A percentile compares a stretch with the other conserved stretches of the same genome.
phyloP scores from a whole-genome alignment of 64 coral and sea anemone species.

The Catalaphyllia jardinei region DNA sequence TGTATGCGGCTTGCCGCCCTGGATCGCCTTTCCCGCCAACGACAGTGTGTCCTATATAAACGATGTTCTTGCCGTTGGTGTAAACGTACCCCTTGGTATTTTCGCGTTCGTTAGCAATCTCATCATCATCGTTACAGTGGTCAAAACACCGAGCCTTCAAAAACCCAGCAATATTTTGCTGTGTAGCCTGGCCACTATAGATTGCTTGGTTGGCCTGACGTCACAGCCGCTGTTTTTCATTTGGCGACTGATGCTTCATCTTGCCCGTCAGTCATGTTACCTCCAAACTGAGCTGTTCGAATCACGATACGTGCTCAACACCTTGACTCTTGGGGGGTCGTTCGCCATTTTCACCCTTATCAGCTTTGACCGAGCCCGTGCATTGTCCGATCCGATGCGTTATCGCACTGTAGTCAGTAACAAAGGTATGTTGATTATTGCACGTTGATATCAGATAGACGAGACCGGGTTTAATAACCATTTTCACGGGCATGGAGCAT shows the following conservation, averaged over 20 bases:
- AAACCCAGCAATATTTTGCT: neutral
- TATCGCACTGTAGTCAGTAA: neutral
- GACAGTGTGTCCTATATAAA: neutral
- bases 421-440: neutral
- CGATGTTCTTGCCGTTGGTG: neutral
- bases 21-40: neutral
- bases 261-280: neutral
- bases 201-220: neutral
- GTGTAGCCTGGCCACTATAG: neutral
- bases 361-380: conserved; percentile 16
- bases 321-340: neutral
- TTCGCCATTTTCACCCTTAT: neutral
- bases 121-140: neutral
- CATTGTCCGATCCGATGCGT: neutral
- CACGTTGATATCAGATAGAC: too few species aligned
- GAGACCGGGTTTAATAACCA: too few species aligned
- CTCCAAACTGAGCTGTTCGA: neutral
- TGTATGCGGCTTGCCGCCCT: neutral
- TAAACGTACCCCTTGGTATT: neutral
- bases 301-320: neutral
- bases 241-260: neutral
- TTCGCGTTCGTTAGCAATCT: conserved; percentile 2
- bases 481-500: too few species aligned
- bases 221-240: conserved; percentile 12
- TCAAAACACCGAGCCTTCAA: neutral